phyloP scores from a whole-genome alignment of 2,113 vertebrate genomes.

The Callithrix jacchus region DNA sequence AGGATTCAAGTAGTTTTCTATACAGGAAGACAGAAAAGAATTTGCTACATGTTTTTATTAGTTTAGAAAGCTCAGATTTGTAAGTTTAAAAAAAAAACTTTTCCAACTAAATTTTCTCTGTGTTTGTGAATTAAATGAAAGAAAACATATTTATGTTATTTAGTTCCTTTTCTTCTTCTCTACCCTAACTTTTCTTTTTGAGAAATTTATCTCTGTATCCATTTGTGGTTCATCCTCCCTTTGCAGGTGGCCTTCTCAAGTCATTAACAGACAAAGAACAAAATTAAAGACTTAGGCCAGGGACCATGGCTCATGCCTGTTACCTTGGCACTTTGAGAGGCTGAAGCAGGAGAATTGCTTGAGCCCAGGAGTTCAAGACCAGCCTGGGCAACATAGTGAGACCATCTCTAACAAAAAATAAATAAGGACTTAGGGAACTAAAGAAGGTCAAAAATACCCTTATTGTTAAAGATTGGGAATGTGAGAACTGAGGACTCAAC shows the following conservation, averaged over 20 bases:
- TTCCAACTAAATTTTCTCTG: not conserved
- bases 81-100: not conserved
- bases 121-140: not conserved
- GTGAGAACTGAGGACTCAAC: not conserved
- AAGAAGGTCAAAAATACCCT: not conserved
- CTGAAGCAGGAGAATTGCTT: too few species aligned
- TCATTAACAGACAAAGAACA: not conserved
- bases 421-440: not conserved
- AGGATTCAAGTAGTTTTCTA: conserved; percentile 6
- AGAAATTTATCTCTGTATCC: not conserved
- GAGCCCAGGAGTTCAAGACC: too few species aligned
- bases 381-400: too few species aligned
- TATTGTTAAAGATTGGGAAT: not conserved
- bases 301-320: too few species aligned
- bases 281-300: not conserved
- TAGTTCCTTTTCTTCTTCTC: not conserved
- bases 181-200: not conserved
- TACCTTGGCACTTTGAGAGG: too few species aligned
- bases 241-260: not conserved
- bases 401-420: too few species aligned
- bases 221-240: not conserved
- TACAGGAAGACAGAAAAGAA: not conserved
- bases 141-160: not conserved
- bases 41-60: not conserved
- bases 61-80: not conserved